These are phyloP conservation scores for Scyliorhinus canicula DNA, from an alignment of 2,797 vertebrate species.

Conservation along the genomic window DNA sequence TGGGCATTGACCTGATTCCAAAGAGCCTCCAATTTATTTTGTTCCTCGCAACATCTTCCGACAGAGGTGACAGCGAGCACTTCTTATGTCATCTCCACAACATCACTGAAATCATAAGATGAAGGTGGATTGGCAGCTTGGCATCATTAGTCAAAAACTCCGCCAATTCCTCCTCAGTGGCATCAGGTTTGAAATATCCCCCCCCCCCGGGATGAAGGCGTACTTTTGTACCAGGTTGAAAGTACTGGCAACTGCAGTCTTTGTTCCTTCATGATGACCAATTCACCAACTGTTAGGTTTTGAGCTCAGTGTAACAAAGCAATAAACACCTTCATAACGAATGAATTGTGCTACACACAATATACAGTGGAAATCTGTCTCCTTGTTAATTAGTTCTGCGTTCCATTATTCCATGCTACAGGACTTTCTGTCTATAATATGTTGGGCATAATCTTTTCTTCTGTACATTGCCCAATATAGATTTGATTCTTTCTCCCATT, in stretches of 20 bases:
- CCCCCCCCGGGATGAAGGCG: neutral
- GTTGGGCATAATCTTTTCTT: neutral
- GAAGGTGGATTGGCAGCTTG: neutral
- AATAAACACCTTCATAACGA: neutral
- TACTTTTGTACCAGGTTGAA: neutral
- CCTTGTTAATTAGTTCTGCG: neutral
- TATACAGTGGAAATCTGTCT: neutral
- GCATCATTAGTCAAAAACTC: neutral
- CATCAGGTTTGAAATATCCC: neutral
- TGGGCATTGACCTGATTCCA: neutral
- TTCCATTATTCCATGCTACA: neutral
- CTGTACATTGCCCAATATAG: neutral
- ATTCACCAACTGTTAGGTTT: neutral
- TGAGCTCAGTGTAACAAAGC: neutral
- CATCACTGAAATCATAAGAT: neutral
- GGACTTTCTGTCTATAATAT: neutral
- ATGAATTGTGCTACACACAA: neutral
- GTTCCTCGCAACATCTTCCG: neutral
- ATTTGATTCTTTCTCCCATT: neutral
- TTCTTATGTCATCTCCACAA: neutral
- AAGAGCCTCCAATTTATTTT: neutral
- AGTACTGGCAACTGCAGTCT: neutral
- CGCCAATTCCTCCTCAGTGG: neutral
- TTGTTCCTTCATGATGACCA: neutral
- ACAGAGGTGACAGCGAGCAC: neutral